Evolutionary conservation across 1,140 invertebrate genomes (phyloP).

Genomic region (Lethrus apterus): DNA sequence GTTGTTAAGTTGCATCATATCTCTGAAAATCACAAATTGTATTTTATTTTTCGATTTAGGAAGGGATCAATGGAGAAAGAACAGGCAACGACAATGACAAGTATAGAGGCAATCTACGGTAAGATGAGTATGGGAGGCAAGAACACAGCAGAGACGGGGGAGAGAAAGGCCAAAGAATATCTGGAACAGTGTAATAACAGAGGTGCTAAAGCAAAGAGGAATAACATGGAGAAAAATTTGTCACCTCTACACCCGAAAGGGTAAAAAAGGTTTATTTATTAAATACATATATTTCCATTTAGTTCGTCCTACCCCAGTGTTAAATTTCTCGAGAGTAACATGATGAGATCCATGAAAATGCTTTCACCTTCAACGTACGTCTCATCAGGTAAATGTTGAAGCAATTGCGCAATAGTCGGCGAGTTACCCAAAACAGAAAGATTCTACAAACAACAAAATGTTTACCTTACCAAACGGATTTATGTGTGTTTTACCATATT

Average conservation of each 20-base stretch:
- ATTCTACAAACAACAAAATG: constrained; percentile 17
- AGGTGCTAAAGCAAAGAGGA: too few species aligned
- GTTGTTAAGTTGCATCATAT: constrained; percentile 28
- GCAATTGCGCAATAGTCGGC: constrained; percentile 43
- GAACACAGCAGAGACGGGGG: too few species aligned
- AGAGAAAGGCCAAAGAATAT: too few species aligned
- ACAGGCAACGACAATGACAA: too few species aligned
- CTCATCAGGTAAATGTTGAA: constrained; percentile 36
- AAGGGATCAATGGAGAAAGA: too few species aligned
- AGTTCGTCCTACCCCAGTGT: constrained; percentile 32
- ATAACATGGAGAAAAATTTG: too few species aligned
- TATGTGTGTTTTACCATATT: constrained; percentile 15
- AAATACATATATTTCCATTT: too few species aligned
- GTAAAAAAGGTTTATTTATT: too few species aligned
- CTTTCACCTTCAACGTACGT: constrained; percentile 41
- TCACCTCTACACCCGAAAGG: too few species aligned
- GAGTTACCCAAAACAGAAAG: constrained; percentile 19
- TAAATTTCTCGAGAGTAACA: constrained; percentile 37
- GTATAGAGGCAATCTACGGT: too few species aligned
- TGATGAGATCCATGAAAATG: constrained; percentile 41
- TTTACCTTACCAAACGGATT: neutral
- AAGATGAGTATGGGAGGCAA: too few species aligned
- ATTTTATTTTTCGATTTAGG: neutral
- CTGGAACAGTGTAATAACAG: too few species aligned
- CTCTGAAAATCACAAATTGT: constrained; percentile 24